Base-by-base conservation (phyloP, 2,797 vertebrate genomes). In the Rhabdomys pumilio region DNA sequence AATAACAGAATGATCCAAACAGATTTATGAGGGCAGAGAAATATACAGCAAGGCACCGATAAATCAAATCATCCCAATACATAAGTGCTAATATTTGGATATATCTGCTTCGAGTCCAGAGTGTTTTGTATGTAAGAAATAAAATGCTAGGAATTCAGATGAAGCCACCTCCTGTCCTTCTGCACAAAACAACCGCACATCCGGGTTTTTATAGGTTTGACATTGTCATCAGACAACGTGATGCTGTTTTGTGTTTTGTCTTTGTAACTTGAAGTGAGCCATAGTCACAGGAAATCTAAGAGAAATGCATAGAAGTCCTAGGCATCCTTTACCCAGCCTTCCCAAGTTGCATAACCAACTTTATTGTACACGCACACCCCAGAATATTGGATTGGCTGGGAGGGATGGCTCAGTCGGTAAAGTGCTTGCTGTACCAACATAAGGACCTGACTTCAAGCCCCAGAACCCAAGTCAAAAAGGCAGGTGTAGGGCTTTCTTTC, bases 1-100 rank as follows among this genome's bases (percentile, higher is more conserved):
- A 85, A 88, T 53, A 95, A 82, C 11, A n/a, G 26, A 47, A 59
- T 50, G 57, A 67, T 63, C 83, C 79, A 81, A 89, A 93, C 44
- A 63, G 20, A 63, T 20, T 61, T 38, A 81, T 89, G 59, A 84
- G 53, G 38, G 59, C 41, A 75, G 55, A 26, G 15, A 73, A 94
- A 84, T 41, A 69, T 0, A 13, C 10, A 81, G 53, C 24, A 50
- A 93, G 61, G 61, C 41, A 63, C 29, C 29, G 47, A 55, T 26
- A 87, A 89, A 90, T 31, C 22, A 12, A 26, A 75, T 50, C 63
- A 76, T 26, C 26, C 29, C 34, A 31, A 93, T 57, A 77, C 77
- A 79, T 47, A 81, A 94, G 75, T 26, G 67, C n/a, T 69, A 91
- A 19, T 50, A 14, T 77, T 59, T n/a, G 59, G 22, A 26, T 69